Percentiles rank a stretch among this genome's conserved stretches.
Conservation (phyloP, 2,888 invertebrate genomes). For the Drosophila cracens region DNA sequence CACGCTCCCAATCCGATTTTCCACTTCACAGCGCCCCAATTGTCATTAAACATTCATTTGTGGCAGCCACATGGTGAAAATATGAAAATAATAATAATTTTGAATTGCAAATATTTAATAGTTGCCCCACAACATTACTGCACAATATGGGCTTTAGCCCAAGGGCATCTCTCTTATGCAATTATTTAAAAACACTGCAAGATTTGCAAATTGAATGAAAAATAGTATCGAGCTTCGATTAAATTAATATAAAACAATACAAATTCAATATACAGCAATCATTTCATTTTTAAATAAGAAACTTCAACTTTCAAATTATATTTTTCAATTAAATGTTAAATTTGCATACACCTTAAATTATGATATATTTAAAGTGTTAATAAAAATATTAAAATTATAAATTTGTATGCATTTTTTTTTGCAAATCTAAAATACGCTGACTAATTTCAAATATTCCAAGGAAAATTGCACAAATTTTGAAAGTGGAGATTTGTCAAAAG, state of each 20-base stretch:
- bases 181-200: neutral
- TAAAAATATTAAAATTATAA: neutral
- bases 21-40: slow-evolving; percentile 20
- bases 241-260: no score
- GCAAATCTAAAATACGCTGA: neutral
- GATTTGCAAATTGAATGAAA: neutral
- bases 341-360: neutral
- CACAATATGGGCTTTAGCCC: neutral
- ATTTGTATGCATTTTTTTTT: neutral
- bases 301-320: no score
- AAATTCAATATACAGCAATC: no score
- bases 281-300: no score
- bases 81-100: neutral
- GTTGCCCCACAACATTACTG: neutral
- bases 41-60: slow-evolving; percentile 4
- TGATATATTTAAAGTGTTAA: neutral
- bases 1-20: slow-evolving; percentile 21
- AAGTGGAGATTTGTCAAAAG: neutral
- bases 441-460: neutral
- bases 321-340: no score
- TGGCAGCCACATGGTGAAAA: neutral
- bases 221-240: neutral
- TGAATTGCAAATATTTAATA: neutral
- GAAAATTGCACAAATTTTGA: neutral
- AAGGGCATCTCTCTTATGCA: neutral